Base-by-base conservation (phyloP, 2,113 vertebrate species). In the Equus quagga region DNA sequence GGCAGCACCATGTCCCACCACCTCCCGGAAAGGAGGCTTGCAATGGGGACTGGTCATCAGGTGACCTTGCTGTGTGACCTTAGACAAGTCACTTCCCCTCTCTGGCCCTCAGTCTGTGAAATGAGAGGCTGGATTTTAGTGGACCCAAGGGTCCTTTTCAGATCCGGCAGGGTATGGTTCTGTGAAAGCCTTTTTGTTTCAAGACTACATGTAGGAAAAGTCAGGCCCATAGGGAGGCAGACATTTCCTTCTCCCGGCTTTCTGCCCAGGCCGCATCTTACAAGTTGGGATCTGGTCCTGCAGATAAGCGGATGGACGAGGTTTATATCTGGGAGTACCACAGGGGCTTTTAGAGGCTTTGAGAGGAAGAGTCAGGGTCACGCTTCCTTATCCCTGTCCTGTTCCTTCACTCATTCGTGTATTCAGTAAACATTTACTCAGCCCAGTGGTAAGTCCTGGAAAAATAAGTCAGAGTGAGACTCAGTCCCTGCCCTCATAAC, bases 61-160 rank as follows among this genome's bases (percentile, higher is more conserved):
- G 31, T 24, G 49, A 70, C 19, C 18, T 91, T 88, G 65, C 87
- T 81, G 41, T 94, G 76, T 96, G 96, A 91, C 19, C 80, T 64
- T 88, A 70, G 70, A 75, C 44, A 65, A 89, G 60, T 95, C 36
- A 33, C 46, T 73, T 62, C 49, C 18, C 65, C 12, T 9, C 21
- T 89, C 92, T 92, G 85, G 60, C 49, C 49, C 65, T 83, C 44
- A 3, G 44, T 79, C 17, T 92, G 8, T 96, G 70, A 69, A 86
- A 56, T 9, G 33, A 67, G 62, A 92, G 69, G 44, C 76, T 93
- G 67, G 58, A 58, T 51, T 81, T 91, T 56, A 62, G 54, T 60
- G 69, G 69, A 26, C 49, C 41, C 41, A 3, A 14, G 15, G 18
- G n/a, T 56, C 75, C 44, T n/a, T 60, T 92, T 41, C 88, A 62